phyloP scores from a whole-genome alignment of 2,797 vertebrate genomes.

The Echiichthys vipera region DNA sequence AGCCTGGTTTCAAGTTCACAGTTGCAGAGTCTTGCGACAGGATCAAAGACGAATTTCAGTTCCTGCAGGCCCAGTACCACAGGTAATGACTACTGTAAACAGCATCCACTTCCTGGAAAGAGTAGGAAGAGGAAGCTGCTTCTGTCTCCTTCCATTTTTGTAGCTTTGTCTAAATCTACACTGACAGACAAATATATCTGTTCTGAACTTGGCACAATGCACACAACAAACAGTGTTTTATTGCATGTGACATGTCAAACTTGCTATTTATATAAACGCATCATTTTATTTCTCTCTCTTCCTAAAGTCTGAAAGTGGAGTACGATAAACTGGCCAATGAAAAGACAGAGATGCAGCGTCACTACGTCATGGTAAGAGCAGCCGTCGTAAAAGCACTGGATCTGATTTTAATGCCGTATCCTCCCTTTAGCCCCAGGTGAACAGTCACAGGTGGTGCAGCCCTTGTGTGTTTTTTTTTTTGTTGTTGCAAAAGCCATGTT shows the following conservation, averaged over 20 bases:
- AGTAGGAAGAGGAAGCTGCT: conserved; percentile 61
- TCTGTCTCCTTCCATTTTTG: conserved; percentile 33
- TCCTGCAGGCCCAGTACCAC: conserved; percentile 96
- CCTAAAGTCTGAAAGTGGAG: conserved; percentile 93
- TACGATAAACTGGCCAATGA: conserved; percentile 97
- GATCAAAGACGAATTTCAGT: conserved; percentile 98
- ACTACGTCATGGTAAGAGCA: conserved; percentile 95
- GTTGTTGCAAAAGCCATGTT: conserved; percentile 48
- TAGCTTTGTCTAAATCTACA: background rate
- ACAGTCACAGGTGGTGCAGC: conserved; percentile 69
- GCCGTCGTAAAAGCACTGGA: conserved; percentile 9
- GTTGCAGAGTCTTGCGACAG: conserved; percentile 95
- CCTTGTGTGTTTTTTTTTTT: too few relatives aligned
- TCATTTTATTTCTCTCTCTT: background rate
- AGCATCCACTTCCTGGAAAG: conserved; percentile 52
- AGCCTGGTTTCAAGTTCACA: conserved; percentile 97
- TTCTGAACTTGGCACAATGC: background rate
- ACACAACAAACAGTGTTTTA: background rate
- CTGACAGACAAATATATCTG: background rate
- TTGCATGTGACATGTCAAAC: background rate
- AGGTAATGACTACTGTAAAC: conserved; percentile 85
- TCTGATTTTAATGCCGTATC: conserved; percentile 54
- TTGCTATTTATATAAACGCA: rapidly evolving
- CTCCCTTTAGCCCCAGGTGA: conserved; percentile 72
- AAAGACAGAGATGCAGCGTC: conserved; percentile 97